These are phyloP conservation scores for Macquaria australasica DNA, from an alignment of 2,113 vertebrate species.

Conservation along the genomic window DNA sequence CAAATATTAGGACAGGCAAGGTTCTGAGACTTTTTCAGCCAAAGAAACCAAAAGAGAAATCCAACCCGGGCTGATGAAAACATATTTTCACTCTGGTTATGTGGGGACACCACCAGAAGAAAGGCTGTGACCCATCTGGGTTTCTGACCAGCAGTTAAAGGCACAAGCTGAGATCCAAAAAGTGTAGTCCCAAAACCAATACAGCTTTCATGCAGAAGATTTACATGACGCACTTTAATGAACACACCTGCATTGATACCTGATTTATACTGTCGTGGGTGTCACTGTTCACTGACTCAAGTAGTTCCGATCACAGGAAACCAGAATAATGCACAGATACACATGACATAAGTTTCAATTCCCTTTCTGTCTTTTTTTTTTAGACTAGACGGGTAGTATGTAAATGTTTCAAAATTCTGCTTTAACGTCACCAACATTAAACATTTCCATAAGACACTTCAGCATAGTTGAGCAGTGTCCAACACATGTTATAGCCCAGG, in stretches of 20 bases:
- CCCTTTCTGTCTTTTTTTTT: neutral
- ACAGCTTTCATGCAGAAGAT: neutral
- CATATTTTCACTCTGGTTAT: constrained; percentile 55
- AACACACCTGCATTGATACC: neutral
- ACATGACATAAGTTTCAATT: neutral
- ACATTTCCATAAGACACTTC: neutral
- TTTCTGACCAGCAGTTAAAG: constrained; percentile 40
- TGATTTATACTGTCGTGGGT: neutral
- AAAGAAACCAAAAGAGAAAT: constrained; percentile 51
- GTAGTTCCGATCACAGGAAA: neutral
- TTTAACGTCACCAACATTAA: neutral
- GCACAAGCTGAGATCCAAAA: constrained; percentile 8
- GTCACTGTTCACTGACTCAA: neutral
- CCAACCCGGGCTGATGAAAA: constrained; percentile 39
- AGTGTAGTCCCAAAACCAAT: neutral
- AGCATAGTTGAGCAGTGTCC: neutral
- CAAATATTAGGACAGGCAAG: constrained; percentile 58
- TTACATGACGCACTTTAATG: neutral
- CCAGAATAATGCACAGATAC: neutral
- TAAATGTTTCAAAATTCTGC: neutral
- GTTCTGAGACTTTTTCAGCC: constrained; percentile 43
- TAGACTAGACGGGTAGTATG: neutral
- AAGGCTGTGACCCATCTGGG: constrained; percentile 36
- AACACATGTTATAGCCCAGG: neutral
- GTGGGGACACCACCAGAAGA: constrained; percentile 50